A percentile compares a stretch with the other conserved stretches of the same genome.
phyloP scores from a whole-genome alignment of 2,888 invertebrate genomes.

The Sussaba pulchella region DNA sequence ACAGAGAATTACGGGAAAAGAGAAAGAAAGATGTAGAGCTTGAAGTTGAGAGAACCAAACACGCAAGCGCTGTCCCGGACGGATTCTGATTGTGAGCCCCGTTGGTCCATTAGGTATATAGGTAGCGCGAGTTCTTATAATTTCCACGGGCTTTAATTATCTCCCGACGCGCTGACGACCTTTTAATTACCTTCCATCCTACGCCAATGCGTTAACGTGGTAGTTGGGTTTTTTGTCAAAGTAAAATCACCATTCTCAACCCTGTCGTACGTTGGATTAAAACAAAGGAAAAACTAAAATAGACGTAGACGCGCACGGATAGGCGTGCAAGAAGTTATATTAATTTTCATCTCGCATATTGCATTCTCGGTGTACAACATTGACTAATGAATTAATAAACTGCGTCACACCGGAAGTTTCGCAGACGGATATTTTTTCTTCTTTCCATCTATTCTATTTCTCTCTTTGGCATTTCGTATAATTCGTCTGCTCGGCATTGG shows the following conservation, averaged over 20 bases:
- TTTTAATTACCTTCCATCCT: conserved; percentile 57
- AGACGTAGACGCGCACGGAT: not conserved
- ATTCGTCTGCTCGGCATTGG: not conserved
- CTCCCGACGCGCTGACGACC: conserved; percentile 55
- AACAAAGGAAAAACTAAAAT: too few relatives aligned
- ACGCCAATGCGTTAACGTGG: too few relatives aligned
- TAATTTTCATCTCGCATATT: conserved; percentile 12
- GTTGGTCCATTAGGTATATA: not conserved
- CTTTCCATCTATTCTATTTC: not conserved
- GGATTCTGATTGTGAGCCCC: conserved; percentile 31
- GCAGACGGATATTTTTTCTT: not conserved
- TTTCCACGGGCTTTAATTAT: conserved; percentile 61
- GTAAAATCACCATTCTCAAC: conserved; percentile 6
- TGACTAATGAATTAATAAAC: too few relatives aligned
- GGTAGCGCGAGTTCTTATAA: conserved; percentile 46
- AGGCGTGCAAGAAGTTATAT: conserved; percentile 15
- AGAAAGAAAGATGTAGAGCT: not conserved
- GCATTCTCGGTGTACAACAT: not conserved
- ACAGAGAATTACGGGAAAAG: not conserved
- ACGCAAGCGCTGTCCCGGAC: conserved; percentile 14
- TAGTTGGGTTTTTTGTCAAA: conserved; percentile 5
- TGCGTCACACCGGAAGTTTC: too few relatives aligned
- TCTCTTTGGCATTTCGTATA: not conserved
- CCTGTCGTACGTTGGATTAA: not conserved
- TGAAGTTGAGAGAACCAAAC: not conserved